Percentiles rank a stretch among this genome's conserved stretches.
Evolutionary conservation across 2,797 vertebrate species (phyloP).

Genomic region (Potorous gilbertii): DNA sequence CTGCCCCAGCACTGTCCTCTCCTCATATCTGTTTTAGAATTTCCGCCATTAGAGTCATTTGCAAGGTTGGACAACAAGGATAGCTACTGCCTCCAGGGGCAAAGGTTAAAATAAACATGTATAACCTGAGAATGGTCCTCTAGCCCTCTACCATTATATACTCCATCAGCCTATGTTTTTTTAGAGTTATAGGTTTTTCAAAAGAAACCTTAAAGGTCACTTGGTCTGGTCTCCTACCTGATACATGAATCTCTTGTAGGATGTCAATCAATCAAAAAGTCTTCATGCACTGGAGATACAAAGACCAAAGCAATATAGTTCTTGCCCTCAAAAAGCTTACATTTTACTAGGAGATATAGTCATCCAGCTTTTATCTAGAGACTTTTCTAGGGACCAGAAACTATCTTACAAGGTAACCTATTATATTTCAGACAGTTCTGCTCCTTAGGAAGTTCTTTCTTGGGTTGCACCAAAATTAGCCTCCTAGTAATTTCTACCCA

Average conservation of each 20-base stretch:
- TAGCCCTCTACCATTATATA: not conserved
- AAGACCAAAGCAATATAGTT: not conserved
- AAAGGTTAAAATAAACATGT: not conserved
- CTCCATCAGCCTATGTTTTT: not conserved
- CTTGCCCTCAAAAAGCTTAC: not conserved
- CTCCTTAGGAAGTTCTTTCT: not conserved
- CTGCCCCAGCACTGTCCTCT: not conserved
- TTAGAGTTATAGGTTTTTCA: not conserved
- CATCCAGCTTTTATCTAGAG: not conserved
- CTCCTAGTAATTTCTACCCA: not conserved
- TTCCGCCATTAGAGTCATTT: not conserved
- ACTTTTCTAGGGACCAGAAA: not conserved
- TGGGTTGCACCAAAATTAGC: not conserved
- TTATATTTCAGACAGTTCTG: not conserved
- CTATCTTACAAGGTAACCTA: not conserved
- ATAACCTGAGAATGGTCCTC: not conserved
- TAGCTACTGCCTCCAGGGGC: not conserved
- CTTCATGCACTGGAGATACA: not conserved
- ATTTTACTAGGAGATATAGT: not conserved
- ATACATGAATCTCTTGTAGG: not conserved
- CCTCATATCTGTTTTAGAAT: constrained; percentile 6
- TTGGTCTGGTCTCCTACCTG: not conserved
- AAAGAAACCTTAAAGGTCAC: not conserved
- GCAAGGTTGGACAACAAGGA: not conserved
- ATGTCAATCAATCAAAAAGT: not conserved